Evolutionary conservation across 1,140 invertebrate species (phyloP).

Genomic region (Drosophila simulans): DNA sequence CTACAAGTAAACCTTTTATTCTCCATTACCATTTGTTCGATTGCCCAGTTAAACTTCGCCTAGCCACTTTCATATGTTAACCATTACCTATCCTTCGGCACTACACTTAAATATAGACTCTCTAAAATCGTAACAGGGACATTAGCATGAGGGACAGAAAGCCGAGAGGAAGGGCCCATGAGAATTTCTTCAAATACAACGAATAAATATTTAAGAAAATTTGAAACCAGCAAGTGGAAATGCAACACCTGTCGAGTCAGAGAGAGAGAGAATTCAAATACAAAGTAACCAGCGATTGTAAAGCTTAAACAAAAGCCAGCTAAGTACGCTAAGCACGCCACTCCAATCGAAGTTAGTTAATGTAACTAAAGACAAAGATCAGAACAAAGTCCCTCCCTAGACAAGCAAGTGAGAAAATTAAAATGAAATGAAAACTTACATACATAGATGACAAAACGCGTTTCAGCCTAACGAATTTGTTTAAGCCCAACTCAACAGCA

Average conservation of each 20-base stretch:
- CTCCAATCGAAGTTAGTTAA: slow-evolving; percentile 42
- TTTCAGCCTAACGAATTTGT: slow-evolving; percentile 79
- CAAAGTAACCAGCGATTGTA: slow-evolving; percentile 28
- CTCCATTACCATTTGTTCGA: slow-evolving; percentile 31
- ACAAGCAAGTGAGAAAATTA: slow-evolving; percentile 23
- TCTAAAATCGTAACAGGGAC: slow-evolving; percentile 8
- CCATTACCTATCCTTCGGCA: slow-evolving; percentile 16
- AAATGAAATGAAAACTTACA: slow-evolving; percentile 37
- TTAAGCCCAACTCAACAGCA: slow-evolving; percentile 60
- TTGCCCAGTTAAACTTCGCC: slow-evolving; percentile 10
- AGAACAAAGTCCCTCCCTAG: slow-evolving; percentile 69
- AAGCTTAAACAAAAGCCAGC: slow-evolving; percentile 47
- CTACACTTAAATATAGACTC: slow-evolving; percentile 6
- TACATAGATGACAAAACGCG: slow-evolving; percentile 63
- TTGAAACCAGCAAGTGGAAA: slow-evolving; percentile 44
- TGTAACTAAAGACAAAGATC: slow-evolving; percentile 45
- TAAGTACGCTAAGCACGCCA: slow-evolving; percentile 50
- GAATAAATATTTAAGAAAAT: slow-evolving; percentile 81
- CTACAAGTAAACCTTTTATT: slow-evolving; percentile 41
- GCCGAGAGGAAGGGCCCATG: slow-evolving; percentile 23
- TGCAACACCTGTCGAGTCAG: slow-evolving; percentile 7
- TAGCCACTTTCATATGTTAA: slow-evolving; percentile 23
- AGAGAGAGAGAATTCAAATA: slow-evolving; percentile 15
- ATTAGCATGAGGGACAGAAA: slow-evolving; percentile 9
- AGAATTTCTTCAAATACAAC: slow-evolving; percentile 83